These are phyloP conservation scores for Rhopilema esculentum DNA, from an alignment of 30 jellyfish, hydroid and myxozoan species.

Conservation along the genomic window DNA sequence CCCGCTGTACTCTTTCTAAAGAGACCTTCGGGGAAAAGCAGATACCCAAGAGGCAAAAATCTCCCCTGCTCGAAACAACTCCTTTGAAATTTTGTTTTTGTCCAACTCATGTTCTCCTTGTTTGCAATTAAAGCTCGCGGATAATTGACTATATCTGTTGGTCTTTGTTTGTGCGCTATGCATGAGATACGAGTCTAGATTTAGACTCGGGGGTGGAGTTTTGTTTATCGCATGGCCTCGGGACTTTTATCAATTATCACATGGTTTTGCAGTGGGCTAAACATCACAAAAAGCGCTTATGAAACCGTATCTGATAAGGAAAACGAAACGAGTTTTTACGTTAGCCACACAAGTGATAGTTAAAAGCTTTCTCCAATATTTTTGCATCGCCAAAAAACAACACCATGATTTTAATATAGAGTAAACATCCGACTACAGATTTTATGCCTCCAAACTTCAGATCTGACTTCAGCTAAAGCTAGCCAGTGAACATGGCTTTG, in stretches of 20 bases:
- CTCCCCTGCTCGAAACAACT: slow-evolving; percentile 59
- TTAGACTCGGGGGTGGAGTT: slow-evolving; percentile 61
- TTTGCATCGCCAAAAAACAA: too few relatives aligned
- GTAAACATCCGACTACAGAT: too few relatives aligned
- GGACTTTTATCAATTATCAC: neutral
- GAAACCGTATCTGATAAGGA: neutral
- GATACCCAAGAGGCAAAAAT: slow-evolving; percentile 70
- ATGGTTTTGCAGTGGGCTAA: neutral
- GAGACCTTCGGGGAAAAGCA: slow-evolving; percentile 49
- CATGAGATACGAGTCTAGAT: slow-evolving; percentile 65
- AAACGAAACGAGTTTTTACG: neutral
- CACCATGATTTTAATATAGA: too few relatives aligned
- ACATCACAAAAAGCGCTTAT: neutral
- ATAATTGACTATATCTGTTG: slow-evolving; percentile 51
- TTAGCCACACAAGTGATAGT: too few relatives aligned
- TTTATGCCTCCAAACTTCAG: too few relatives aligned
- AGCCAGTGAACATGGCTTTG: too few relatives aligned
- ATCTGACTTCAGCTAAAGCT: too few relatives aligned
- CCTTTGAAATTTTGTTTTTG: slow-evolving; percentile 51
- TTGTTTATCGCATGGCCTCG: slow-evolving; percentile 13
- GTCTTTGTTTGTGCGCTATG: slow-evolving; percentile 56
- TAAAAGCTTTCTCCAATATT: too few relatives aligned
- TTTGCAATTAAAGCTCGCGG: slow-evolving; percentile 26
- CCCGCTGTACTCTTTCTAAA: slow-evolving; percentile 74
- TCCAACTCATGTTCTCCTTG: slow-evolving; percentile 52